These are phyloP conservation scores for Apteryx mantelli DNA, from an alignment of 2,113 vertebrate genomes.

Conservation along the genomic window DNA sequence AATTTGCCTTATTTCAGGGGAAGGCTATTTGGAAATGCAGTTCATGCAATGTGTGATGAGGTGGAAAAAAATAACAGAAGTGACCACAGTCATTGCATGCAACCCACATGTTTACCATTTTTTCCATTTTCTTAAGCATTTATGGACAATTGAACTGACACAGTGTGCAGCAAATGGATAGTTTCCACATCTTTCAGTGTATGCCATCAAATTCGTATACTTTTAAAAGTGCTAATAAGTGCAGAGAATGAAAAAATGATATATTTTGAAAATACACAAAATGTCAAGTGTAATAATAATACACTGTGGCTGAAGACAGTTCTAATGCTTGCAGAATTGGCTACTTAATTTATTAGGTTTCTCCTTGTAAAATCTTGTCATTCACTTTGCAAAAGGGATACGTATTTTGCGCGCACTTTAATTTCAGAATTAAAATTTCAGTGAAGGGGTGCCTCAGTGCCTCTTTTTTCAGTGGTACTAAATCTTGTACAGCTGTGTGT, in stretches of 20 bases:
- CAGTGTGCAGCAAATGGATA: background rate
- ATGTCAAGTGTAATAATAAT: background rate
- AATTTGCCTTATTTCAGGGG: background rate
- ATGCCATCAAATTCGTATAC: background rate
- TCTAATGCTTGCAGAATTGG: background rate
- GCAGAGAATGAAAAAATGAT: background rate
- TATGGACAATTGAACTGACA: constrained; percentile 26
- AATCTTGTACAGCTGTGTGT: background rate
- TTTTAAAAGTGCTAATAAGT: background rate
- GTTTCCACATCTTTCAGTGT: background rate
- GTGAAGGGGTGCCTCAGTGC: background rate
- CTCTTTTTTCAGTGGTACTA: background rate
- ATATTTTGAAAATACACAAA: background rate
- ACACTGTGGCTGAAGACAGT: background rate
- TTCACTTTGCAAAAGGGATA: background rate
- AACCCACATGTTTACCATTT: background rate
- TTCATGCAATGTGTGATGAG: constrained; percentile 1
- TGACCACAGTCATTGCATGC: background rate
- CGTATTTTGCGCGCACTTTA: background rate
- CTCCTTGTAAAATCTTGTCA: background rate
- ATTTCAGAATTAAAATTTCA: background rate
- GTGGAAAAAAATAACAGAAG: constrained; percentile 14
- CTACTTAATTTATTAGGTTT: background rate
- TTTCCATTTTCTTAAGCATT: constrained; percentile 36
- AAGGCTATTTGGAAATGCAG: constrained; percentile 17